Percentiles rank a stretch among this genome's conserved stretches.
These are phyloP conservation scores for Cephus runcator DNA, from an alignment of 2,888 invertebrate species.

Conservation along the genomic window DNA sequence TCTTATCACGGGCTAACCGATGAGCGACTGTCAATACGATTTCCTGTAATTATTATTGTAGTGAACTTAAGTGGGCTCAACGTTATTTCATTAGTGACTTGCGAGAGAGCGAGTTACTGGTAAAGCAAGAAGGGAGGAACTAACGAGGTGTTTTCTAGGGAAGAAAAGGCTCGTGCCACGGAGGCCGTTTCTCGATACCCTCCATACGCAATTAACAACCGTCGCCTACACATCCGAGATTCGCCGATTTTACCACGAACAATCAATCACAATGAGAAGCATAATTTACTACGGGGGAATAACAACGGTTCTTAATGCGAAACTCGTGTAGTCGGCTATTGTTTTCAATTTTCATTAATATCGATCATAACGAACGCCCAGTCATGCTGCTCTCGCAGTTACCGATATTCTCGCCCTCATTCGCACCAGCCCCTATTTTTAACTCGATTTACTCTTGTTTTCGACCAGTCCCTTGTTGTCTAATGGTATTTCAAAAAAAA, in stretches of 20 bases:
- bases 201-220: conserved; percentile 13
- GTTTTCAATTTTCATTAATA: conserved; percentile 40
- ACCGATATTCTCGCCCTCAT: neutral
- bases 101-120: neutral
- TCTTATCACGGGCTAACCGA: neutral
- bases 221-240: conserved; percentile 9
- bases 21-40: neutral
- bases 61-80: neutral
- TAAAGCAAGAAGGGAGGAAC: neutral
- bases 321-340: conserved; percentile 15
- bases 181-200: neutral
- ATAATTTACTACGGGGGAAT: conserved; percentile 10
- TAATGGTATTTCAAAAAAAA: neutral
- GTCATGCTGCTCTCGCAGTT: conserved; percentile 28
- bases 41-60: neutral
- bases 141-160: neutral
- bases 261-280: conserved; percentile 20
- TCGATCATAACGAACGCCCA: conserved; percentile 35
- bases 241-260: conserved; percentile 4
- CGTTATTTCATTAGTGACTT: neutral
- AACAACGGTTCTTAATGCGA: conserved; percentile 13
- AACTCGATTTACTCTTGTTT: conserved; percentile 11
- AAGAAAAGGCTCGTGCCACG: neutral
- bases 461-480: neutral
- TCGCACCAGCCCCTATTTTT: neutral